Conservation (phyloP, 2,113 vertebrate genomes). For the Cathartes aura region DNA sequence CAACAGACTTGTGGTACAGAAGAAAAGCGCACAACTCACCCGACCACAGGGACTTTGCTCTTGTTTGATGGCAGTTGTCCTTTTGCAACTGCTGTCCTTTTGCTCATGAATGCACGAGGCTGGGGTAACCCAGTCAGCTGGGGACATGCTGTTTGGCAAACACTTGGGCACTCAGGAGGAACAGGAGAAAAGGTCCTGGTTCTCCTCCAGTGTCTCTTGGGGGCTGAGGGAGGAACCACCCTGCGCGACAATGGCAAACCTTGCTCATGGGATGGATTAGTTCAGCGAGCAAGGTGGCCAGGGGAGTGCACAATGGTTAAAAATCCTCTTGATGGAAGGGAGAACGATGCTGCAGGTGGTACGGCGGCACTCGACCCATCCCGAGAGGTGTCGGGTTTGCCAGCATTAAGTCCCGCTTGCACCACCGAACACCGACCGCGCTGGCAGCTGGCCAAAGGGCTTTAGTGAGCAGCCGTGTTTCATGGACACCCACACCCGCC, state of each 20-base stretch:
- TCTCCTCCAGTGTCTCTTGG: background rate
- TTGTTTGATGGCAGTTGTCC: background rate
- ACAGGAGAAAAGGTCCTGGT: background rate
- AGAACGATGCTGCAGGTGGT: fast-evolving
- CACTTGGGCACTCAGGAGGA: background rate
- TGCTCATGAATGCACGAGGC: background rate
- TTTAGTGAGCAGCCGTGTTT: background rate
- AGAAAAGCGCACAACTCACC: background rate
- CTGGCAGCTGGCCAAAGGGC: background rate
- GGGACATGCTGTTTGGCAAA: background rate
- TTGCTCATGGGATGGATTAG: background rate
- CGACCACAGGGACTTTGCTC: background rate
- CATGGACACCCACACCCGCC: background rate
- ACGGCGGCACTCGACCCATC: fast-evolving
- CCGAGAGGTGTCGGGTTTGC: background rate
- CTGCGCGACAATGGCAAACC: background rate
- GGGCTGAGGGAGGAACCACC: background rate
- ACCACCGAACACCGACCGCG: fast-evolving
- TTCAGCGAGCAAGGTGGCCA: background rate
- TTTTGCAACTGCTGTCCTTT: background rate
- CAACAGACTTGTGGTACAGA: background rate
- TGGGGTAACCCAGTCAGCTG: background rate
- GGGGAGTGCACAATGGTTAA: background rate
- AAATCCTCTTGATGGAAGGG: no score
- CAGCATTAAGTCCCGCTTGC: background rate